Conservation (phyloP, 2,797 vertebrate species). For the Protosalanx chinensis region DNA sequence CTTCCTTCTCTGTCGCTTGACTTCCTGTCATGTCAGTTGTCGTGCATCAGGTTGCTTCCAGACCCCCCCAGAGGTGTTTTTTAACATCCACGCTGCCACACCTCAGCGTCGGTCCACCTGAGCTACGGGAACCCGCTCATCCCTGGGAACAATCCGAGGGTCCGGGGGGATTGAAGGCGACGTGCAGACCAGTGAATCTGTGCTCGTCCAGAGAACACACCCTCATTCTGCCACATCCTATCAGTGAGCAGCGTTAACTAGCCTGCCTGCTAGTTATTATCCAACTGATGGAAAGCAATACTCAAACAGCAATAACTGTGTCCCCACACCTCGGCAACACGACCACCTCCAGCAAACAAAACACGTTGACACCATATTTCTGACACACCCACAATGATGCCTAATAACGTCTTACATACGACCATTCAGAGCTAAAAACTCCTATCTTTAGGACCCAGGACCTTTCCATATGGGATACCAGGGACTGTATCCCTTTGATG, state of each 20-base stretch:
- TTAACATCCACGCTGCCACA: background rate
- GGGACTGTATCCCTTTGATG: constrained; percentile 24
- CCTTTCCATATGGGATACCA: constrained; percentile 23
- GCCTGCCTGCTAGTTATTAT: constrained; percentile 61
- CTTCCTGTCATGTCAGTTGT: too few species aligned
- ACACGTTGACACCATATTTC: constrained; percentile 14
- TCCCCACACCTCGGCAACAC: constrained; percentile 49
- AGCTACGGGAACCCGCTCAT: too few species aligned
- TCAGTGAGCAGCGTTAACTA: constrained; percentile 72
- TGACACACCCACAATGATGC: constrained; percentile 10
- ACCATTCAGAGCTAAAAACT: constrained; percentile 21
- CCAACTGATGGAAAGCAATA: constrained; percentile 75
- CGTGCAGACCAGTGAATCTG: constrained; percentile 1
- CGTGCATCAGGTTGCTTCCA: background rate
- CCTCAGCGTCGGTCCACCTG: background rate
- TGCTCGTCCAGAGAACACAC: background rate
- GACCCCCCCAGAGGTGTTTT: background rate
- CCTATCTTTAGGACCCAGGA: constrained; percentile 28
- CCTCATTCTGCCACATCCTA: constrained; percentile 40
- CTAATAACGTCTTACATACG: constrained; percentile 1
- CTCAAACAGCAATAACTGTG: constrained; percentile 80
- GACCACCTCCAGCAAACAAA: constrained; percentile 50
- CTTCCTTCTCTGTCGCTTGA: constrained; percentile 11
- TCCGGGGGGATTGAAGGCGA: background rate
- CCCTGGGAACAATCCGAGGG: constrained; percentile 6